Base-by-base conservation (phyloP, 2,888 invertebrate species). In the Limnephilus rhombicus region DNA sequence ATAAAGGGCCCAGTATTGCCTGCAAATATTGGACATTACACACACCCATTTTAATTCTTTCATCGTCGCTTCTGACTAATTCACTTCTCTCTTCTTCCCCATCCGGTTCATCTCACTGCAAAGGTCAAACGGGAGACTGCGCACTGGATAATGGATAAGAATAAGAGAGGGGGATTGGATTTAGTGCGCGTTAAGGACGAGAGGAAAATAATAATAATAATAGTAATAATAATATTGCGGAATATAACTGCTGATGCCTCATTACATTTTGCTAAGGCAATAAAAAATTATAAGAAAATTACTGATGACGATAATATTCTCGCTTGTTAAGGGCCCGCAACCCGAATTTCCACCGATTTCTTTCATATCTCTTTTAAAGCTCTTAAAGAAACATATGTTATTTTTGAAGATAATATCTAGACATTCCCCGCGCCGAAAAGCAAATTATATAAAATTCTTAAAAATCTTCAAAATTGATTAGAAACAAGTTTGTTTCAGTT, bases 51-150 rank as follows among this genome's bases (percentile, higher is more conserved):
- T 31, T 7, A 3, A 82, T 82, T 82, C 2, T 34, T 82, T 82
- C 18, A 34, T 34, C 34, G 18, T 82, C 31, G 34, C 41, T 85
- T 24, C 85, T 82, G 15, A 13, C 18, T 82, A 34, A 82, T 82
- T 37, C 85, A 85, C 41, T 41, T 85, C 85, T 85, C 85, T 34
- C 45, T 41, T 24, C 41, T 37, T 85, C 34, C 37, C n/a, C 85
- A 41, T 85, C n/a, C 85, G 41, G 82, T 68, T 68, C n/a, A 68
- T 24, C 68, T 68, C 68, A 68, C n/a, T 68, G 68, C 68, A 68
- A 68, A 82, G 82, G 82, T 82, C 82, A 82, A 82, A 82, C 34
- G 68, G 68, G 68, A 68, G 68, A 68, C 68, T 68, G 68, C 68
- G 68, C 68, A 68, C 68, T n/a, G 68, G 68, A 68, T 68, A 68